Base-by-base conservation (phyloP, 1,140 invertebrate genomes). In the Condylostylus longicornis region DNA sequence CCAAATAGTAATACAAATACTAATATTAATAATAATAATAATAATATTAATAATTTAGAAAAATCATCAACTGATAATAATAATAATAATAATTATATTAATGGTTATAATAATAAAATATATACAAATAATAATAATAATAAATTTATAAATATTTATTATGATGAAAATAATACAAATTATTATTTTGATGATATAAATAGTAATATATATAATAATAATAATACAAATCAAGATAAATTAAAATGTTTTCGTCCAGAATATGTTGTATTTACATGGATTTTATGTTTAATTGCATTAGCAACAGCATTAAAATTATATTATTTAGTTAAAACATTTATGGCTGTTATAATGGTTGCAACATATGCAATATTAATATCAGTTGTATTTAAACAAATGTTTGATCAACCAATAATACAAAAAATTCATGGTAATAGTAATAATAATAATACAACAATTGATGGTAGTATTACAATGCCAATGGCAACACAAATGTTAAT, bases 201-300 rank as follows among this genome's bases (percentile, higher is more conserved):
- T n/a, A n/a, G n/a, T n/a, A n/a, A n/a, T n/a, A n/a, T n/a, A n/a
- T n/a, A n/a, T n/a, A n/a, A 13, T n/a, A 35, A 35, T 21, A 12
- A 3, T 35, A 19, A 25, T 35, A 4, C 13, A 15, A 5, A 6
- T 7, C 13, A 30, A 7, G 7, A 13, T 51, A 36, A 18, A 41
- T 3, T 54, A 61, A 36, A n/a, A n/a, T 82, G 77, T 40, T 64
- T 70, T 18, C 68, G 75, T 42, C 82, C 83, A 0, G 85, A 94
- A 58, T 94, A 93, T 53, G 77, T 91, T 8, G 80, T 93, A 2
- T 88, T 89, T 58, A 88, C 85, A 1, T 94, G 88, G 84, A 79
- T 94, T 17, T 63, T 95, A n/a, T 89, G 84, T 40, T 68, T 95
- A 23, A 79, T 94, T 1, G 82, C 86, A 0, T 65, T 90, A 37